Evolutionary conservation across 2,113 vertebrate species (phyloP), one percentile per base, ranked within the genome.

Genomic region (Nothoprocta perdicaria): DNA sequence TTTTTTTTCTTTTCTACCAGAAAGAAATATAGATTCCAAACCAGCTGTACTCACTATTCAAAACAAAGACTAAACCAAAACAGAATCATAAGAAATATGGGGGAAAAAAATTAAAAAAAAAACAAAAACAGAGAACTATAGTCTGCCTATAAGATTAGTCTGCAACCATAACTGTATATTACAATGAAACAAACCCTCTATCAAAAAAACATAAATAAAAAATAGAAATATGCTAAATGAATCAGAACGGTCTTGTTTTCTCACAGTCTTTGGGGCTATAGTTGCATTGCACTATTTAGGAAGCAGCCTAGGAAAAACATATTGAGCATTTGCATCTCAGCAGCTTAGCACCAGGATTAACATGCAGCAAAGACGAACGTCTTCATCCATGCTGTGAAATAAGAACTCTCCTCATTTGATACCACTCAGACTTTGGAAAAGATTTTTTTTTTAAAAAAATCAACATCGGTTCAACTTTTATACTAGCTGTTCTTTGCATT

Each of bases 331-430:
- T 0, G 5, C 15, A 31, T 17, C 6, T 5, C 24, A 7, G 5
- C 29, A 74, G 29, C 7, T 87, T 41, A 46, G 22, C 23, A 38
- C 43, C 67, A 67, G 45, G 8, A 33, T 43, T 60, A 74, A 46
- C 40, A 3, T 4, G 9, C 27, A 16, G 55, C 60, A 52, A 63
- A 80, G 53, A 3, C 61, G 53, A 38, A 38, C 8, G 35, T 38
- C 31, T 50, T 23, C 52, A 31, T 1, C 80, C 26, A 74, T 3
- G 31, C 4, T 0, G 0, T 2, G 10, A 63, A 55, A 60, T 53
- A 62, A 66, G 21, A 45, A 53, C 14, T 40, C 53, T 4, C 21
- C n/a, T 76, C 24, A 21, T 61, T 72, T 86, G 17, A 78, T 65
- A 67, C 10, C 60, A 43, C 77, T 67, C 55, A 80, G 60, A 40